phyloP scores from a whole-genome alignment of 2,888 invertebrate species.

The Diloba caeruleocephala region DNA sequence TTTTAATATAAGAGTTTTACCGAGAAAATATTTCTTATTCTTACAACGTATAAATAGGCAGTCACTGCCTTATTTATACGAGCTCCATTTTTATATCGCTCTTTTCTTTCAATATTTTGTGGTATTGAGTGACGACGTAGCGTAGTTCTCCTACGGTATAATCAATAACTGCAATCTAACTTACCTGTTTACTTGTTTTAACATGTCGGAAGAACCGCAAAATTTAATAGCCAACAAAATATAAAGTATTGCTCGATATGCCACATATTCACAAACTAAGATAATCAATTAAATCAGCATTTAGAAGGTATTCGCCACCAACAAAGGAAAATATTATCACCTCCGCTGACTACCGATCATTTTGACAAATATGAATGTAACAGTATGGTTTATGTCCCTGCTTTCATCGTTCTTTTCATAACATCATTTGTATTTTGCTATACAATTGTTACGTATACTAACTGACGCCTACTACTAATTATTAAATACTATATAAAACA shows the following conservation, averaged over 20 bases:
- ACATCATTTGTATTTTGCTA: constrained; percentile 77
- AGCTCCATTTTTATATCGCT: no score
- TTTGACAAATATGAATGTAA: constrained; percentile 65
- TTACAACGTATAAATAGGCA: no score
- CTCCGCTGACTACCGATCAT: constrained; percentile 55
- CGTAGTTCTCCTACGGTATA: no score
- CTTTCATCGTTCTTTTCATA: constrained; percentile 69
- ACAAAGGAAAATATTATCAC: constrained; percentile 68
- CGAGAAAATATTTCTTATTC: no score
- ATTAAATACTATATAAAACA: constrained; percentile 71
- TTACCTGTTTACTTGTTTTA: constrained; percentile 1
- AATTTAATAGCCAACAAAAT: constrained; percentile 56
- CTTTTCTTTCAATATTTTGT: no score
- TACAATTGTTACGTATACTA: constrained; percentile 62
- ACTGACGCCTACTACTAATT: constrained; percentile 51
- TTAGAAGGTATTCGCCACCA: constrained; percentile 80
- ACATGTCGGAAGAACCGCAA: constrained; percentile 53
- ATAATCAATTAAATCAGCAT: constrained; percentile 82
- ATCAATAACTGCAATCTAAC: no score
- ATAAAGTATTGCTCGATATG: constrained; percentile 75
- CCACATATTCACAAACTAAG: constrained; percentile 78
- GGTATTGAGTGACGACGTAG: no score
- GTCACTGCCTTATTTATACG: no score
- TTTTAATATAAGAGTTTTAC: no score
- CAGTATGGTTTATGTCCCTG: constrained; percentile 68